Conservation (phyloP, 2,888 invertebrate genomes). For the Girardia tigrina region DNA sequence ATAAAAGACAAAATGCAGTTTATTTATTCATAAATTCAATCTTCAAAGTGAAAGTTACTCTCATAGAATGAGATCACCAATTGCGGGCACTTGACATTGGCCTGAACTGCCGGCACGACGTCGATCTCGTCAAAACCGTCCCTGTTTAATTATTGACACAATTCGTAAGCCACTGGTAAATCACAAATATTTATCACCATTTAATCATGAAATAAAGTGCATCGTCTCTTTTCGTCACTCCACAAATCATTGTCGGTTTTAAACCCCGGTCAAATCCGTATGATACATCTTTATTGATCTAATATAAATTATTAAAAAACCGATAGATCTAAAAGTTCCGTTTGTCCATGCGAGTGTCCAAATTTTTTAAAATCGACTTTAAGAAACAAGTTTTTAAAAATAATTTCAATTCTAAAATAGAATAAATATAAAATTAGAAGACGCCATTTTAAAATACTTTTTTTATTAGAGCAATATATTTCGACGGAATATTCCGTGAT, state of each 20-base stretch:
- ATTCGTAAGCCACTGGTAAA: not conserved
- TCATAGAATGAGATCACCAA: constrained; percentile 89
- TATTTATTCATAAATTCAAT: no score
- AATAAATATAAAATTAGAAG: no score
- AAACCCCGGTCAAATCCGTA: constrained; percentile 66
- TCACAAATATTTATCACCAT: constrained; percentile 54
- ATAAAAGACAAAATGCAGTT: no score
- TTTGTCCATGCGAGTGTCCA: no score
- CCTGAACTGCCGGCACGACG: constrained; percentile 73
- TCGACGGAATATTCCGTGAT: no score
- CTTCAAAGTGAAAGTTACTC: constrained; percentile 52
- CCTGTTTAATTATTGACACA: not conserved
- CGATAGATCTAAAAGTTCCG: no score
- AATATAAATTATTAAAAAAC: not conserved
- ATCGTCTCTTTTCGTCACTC: constrained; percentile 77
- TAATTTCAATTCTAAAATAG: no score
- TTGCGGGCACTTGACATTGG: constrained; percentile 78
- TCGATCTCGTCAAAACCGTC: constrained; percentile 68
- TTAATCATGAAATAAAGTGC: constrained; percentile 86
- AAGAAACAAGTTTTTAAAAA: no score
- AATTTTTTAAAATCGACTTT: no score
- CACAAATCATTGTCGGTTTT: constrained; percentile 72
- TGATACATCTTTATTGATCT: not conserved
- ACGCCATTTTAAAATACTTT: no score
- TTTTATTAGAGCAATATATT: no score